These are phyloP conservation scores for Turnix velox DNA, from an alignment of 2,113 vertebrate species.

Conservation along the genomic window DNA sequence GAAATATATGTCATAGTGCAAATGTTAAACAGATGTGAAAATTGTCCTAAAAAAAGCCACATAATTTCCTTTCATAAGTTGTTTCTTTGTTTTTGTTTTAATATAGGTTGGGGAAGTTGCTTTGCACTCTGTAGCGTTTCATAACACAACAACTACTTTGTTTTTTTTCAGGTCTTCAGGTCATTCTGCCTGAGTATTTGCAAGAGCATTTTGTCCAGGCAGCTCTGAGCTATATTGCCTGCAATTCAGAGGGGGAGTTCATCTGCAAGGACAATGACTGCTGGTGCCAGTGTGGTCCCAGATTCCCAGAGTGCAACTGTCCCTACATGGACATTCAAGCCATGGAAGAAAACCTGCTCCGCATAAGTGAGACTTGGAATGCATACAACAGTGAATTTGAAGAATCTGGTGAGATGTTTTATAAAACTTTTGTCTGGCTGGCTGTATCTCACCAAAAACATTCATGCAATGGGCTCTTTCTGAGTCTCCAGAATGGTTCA, in stretches of 20 bases:
- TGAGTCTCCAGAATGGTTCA: background rate
- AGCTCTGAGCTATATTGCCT: constrained; percentile 93
- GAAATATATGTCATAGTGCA: background rate
- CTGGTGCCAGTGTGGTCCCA: constrained; percentile 91
- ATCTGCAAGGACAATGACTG: constrained; percentile 93
- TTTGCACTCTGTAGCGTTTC: background rate
- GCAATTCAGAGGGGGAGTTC: constrained; percentile 94
- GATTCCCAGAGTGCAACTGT: constrained; percentile 94
- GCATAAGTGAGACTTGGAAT: constrained; percentile 90
- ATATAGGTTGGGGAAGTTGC: fast-evolving
- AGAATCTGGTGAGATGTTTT: constrained; percentile 83
- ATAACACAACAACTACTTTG: background rate
- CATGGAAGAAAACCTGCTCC: constrained; percentile 91
- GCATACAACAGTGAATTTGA: constrained; percentile 90
- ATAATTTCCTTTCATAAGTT: background rate
- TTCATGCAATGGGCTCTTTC: background rate
- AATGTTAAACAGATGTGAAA: background rate
- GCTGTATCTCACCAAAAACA: background rate
- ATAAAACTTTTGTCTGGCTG: background rate
- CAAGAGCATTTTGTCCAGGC: constrained; percentile 91
- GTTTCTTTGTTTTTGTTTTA: background rate
- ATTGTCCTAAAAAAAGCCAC: background rate
- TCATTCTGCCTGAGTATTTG: constrained; percentile 92
- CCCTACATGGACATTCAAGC: constrained; percentile 96
- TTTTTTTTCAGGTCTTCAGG: constrained; percentile 83